Evolutionary conservation across 2,113 vertebrate genomes (phyloP).

Genomic region (Oriolus oriolus): DNA sequence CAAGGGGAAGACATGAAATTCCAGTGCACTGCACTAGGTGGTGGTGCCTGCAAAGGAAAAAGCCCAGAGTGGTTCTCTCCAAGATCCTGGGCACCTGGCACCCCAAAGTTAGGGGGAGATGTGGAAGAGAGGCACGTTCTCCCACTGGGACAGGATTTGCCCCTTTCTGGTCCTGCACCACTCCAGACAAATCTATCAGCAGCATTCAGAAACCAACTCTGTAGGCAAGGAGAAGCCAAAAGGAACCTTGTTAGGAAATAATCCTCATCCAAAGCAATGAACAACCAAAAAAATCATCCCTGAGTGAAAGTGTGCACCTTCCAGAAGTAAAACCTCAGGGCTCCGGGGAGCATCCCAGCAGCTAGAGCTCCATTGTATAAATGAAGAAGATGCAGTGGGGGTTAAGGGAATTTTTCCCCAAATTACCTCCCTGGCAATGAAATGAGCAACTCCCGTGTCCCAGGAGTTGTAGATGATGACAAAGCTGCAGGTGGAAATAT

Average conservation of each 20-base stretch:
- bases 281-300: not conserved
- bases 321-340: not conserved
- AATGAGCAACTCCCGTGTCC: not conserved
- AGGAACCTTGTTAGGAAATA: not conserved
- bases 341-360: not conserved
- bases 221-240: not conserved
- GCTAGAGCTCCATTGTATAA: fast-evolving
- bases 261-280: not conserved
- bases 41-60: slow-evolving; percentile 1
- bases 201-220: not conserved
- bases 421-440: not conserved
- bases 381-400: not conserved
- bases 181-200: not conserved
- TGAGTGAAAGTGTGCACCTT: not conserved
- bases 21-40: not conserved
- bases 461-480: not conserved
- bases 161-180: not conserved
- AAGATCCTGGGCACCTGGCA: not conserved
- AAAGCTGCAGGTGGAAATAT: not conserved
- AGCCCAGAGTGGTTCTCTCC: fast-evolving
- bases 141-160: not conserved
- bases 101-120: not conserved
- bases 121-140: not conserved
- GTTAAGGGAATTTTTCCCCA: not conserved
- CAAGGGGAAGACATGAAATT: not conserved